Evolutionary conservation across 1,140 invertebrate genomes (phyloP).

Genomic region (Reticulitermes speratus): DNA sequence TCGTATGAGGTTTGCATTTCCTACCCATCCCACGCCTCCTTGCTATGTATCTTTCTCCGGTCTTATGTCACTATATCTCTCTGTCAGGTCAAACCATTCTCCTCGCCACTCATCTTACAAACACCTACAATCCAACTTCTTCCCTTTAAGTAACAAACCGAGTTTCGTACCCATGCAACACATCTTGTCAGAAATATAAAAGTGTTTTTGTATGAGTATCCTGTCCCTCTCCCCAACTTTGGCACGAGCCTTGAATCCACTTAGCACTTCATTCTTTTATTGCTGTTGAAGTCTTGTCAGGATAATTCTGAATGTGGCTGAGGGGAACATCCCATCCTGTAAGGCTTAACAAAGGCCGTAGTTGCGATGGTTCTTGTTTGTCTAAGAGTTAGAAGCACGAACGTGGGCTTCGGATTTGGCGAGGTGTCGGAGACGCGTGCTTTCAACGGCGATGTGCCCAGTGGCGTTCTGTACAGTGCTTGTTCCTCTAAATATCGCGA

Average conservation of each 20-base stretch:
- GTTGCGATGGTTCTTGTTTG: neutral
- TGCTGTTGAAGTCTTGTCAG: neutral
- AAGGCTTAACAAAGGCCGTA: neutral
- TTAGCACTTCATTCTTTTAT: neutral
- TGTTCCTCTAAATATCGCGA: too few relatives aligned
- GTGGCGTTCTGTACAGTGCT: neutral
- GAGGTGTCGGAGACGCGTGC: neutral
- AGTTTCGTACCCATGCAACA: too few relatives aligned
- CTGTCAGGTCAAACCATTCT: too few relatives aligned
- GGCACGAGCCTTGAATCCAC: conserved; percentile 12
- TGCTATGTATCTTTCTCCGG: too few relatives aligned
- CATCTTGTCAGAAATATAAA: too few relatives aligned
- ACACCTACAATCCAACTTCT: too few relatives aligned
- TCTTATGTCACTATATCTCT: too few relatives aligned
- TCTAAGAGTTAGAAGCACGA: neutral
- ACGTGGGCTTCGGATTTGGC: conserved; percentile 3
- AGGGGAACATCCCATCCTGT: neutral
- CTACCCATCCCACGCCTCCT: too few relatives aligned
- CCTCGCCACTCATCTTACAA: too few relatives aligned
- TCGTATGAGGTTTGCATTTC: too few relatives aligned
- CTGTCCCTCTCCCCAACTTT: neutral
- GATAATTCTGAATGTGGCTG: neutral
- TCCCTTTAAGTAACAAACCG: too few relatives aligned
- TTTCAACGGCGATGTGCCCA: neutral
- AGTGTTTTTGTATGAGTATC: too few relatives aligned